Conservation (phyloP, 2,797 vertebrate genomes). For the Acrossocheilus fasciatus region DNA sequence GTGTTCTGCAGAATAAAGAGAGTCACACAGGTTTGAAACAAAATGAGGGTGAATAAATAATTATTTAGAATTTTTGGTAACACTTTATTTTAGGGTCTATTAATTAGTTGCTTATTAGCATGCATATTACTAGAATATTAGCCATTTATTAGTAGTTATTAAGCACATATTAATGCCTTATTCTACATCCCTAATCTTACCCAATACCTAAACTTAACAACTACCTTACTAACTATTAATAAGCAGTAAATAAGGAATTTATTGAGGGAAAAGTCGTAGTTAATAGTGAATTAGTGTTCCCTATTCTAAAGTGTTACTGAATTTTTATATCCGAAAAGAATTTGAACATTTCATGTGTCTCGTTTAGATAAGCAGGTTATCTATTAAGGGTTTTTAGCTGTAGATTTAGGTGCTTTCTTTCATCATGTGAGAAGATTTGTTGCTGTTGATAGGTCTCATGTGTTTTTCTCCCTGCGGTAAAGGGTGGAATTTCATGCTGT, state of each 20-base stretch:
- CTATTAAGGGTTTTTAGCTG: background rate
- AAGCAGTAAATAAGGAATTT: too few relatives aligned
- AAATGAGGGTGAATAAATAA: background rate
- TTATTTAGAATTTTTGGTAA: background rate
- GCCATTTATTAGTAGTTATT: too few relatives aligned
- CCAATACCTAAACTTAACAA: too few relatives aligned
- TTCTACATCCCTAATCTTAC: too few relatives aligned
- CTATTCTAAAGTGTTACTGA: too few relatives aligned
- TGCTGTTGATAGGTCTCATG: slow-evolving; percentile 12
- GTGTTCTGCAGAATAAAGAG: background rate
- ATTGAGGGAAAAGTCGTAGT: too few relatives aligned
- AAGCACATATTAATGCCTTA: too few relatives aligned
- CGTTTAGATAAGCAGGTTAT: background rate
- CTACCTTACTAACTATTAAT: too few relatives aligned
- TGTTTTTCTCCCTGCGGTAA: slow-evolving; percentile 29
- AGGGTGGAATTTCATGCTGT: slow-evolving; percentile 41
- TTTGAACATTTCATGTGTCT: background rate
- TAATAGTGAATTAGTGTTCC: too few relatives aligned
- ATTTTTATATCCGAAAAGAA: background rate
- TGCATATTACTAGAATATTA: too few relatives aligned
- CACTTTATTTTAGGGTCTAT: too few relatives aligned
- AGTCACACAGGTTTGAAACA: background rate
- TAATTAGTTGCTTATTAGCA: too few relatives aligned
- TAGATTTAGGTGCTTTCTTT: background rate
- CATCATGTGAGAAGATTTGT: slow-evolving; percentile 18